Conservation (phyloP, 2,113 vertebrate species). For the Addax nasomaculatus region DNA sequence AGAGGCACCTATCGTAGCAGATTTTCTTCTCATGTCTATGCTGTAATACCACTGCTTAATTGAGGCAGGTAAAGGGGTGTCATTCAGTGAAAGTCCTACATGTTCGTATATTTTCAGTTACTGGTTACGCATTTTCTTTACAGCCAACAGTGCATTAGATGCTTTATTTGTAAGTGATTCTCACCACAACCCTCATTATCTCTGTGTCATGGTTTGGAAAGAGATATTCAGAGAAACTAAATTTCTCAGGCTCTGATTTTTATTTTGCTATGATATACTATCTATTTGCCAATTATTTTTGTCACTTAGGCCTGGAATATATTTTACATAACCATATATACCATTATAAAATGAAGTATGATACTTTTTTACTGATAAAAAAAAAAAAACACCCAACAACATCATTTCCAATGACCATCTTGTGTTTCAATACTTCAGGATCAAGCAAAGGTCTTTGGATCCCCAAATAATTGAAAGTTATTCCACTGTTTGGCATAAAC, state of each 20-base stretch:
- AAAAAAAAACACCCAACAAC: neutral
- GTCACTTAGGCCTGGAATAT: neutral
- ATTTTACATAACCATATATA: neutral
- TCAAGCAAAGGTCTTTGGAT: neutral
- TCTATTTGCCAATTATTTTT: neutral
- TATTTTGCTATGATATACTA: neutral
- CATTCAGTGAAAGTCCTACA: neutral
- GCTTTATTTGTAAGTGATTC: neutral
- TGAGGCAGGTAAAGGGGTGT: neutral
- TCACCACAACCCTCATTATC: neutral
- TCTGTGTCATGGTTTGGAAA: neutral
- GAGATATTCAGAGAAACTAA: neutral
- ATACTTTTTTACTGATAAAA: neutral
- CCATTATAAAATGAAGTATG: neutral
- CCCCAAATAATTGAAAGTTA: neutral
- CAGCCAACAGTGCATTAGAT: neutral
- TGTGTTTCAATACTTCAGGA: neutral
- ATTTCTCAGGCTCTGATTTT: neutral
- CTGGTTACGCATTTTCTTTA: neutral
- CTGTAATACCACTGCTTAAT: neutral
- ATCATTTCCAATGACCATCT: neutral
- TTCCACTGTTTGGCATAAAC: neutral
- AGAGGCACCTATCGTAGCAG: neutral
- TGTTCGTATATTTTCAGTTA: neutral
- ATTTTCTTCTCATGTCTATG: neutral